A percentile compares a stretch with the other conserved stretches of the same genome.
These are phyloP conservation scores for Bruchidius siliquastri DNA, from an alignment of 2,888 invertebrate genomes.

Conservation along the genomic window DNA sequence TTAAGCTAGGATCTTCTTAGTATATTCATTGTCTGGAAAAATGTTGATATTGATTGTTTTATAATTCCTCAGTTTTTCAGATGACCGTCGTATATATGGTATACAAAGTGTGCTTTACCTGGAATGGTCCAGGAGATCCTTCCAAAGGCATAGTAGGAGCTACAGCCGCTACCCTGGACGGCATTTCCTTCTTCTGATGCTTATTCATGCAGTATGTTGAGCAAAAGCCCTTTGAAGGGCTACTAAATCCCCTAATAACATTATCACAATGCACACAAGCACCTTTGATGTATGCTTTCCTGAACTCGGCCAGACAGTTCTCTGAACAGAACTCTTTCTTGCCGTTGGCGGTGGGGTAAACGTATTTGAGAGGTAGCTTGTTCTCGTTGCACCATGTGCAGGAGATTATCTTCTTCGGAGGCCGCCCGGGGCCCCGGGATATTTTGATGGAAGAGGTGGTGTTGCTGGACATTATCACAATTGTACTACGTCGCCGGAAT, in stretches of 20 bases:
- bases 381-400: conserved; percentile 87
- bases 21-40: too few relatives aligned
- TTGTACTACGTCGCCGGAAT: background rate
- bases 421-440: conserved; percentile 71
- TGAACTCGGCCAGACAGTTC: conserved; percentile 81
- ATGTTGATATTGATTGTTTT: too few relatives aligned
- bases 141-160: conserved; percentile 44
- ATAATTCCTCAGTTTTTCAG: too few relatives aligned
- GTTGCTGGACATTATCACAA: conserved; percentile 25
- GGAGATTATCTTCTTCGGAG: conserved; percentile 65
- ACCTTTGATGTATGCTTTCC: conserved; percentile 79
- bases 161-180: conserved; percentile 48
- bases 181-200: conserved; percentile 65
- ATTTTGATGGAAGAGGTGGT: conserved; percentile 48
- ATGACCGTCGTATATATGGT: too few relatives aligned
- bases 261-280: conserved; percentile 85
- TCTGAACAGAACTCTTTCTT: conserved; percentile 92
- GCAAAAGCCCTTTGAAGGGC: conserved; percentile 74
- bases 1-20: too few relatives aligned
- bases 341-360: conserved; percentile 80
- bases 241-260: conserved; percentile 74
- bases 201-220: conserved; percentile 79
- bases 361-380: conserved; percentile 78
- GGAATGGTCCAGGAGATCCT: conserved; percentile 61
- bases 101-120: too few relatives aligned